Evolutionary conservation across 2,888 invertebrate genomes (phyloP).

Genomic region (Trachelus tabidus): DNA sequence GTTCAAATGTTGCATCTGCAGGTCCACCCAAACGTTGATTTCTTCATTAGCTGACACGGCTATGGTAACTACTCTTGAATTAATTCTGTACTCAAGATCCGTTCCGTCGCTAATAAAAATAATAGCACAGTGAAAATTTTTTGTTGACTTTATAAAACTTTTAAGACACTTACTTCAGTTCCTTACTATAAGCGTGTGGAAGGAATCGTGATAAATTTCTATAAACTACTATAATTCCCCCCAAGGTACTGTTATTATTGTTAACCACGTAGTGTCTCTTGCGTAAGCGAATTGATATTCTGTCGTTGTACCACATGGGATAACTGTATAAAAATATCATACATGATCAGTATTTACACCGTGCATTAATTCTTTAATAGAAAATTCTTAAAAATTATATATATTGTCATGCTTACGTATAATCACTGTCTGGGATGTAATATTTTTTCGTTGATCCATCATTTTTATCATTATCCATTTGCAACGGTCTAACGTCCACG

Average conservation of each 20-base stretch:
- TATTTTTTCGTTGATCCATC: slow-evolving; percentile 38
- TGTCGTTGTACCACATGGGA: slow-evolving; percentile 66
- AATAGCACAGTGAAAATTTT: slow-evolving; percentile 5
- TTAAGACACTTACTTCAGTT: slow-evolving; percentile 71
- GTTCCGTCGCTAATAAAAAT: slow-evolving; percentile 70
- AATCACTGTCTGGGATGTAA: slow-evolving; percentile 50
- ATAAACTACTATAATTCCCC: slow-evolving; percentile 71
- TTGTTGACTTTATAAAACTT: slow-evolving; percentile 20
- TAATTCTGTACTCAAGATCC: slow-evolving; percentile 76
- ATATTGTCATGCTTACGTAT: slow-evolving; percentile 45
- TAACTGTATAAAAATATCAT: slow-evolving; percentile 51
- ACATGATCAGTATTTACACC: not conserved
- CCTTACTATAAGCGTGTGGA: slow-evolving; percentile 72
- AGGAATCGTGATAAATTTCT: slow-evolving; percentile 74
- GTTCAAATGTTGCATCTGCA: slow-evolving; percentile 68
- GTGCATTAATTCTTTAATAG: not conserved
- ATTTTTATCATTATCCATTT: slow-evolving; percentile 39
- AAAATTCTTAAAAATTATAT: not conserved
- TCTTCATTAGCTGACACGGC: slow-evolving; percentile 48
- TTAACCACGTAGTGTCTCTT: slow-evolving; percentile 15
- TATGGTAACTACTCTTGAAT: slow-evolving; percentile 70
- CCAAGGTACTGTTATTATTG: slow-evolving; percentile 38
- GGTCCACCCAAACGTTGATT: slow-evolving; percentile 65
- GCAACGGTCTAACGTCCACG: slow-evolving; percentile 58
- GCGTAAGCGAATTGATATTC: slow-evolving; percentile 59